These are phyloP conservation scores for Sipha flava DNA, from an alignment of 1,140 invertebrate genomes.

Conservation along the genomic window DNA sequence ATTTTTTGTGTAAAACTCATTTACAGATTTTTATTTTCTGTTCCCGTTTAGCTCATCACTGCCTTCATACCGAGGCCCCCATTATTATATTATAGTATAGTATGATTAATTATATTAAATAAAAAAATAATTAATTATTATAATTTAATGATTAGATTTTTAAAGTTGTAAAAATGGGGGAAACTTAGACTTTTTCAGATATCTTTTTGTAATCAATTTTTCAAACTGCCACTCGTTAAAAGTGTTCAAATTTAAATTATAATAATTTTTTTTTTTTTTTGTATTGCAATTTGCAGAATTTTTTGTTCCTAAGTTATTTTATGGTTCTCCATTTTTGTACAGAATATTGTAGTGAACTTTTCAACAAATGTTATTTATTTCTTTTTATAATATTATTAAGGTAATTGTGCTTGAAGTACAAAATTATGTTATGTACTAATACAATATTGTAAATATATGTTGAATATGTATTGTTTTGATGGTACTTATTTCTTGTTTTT, in stretches of 20 bases:
- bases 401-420: not conserved
- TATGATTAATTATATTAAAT: too few relatives aligned
- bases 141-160: not conserved
- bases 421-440: slow-evolving; percentile 23
- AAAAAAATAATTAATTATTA: not conserved
- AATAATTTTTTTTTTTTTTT: slow-evolving; percentile 14
- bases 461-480: slow-evolving; percentile 26
- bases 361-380: slow-evolving; percentile 23
- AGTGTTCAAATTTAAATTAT: slow-evolving; percentile 30
- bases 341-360: slow-evolving; percentile 20
- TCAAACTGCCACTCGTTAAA: slow-evolving; percentile 31
- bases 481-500: not conserved
- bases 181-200: slow-evolving; percentile 10
- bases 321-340: slow-evolving; percentile 14
- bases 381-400: slow-evolving; percentile 27
- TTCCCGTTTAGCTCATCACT: not conserved
- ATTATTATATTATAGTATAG: not conserved
- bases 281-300: slow-evolving; percentile 16
- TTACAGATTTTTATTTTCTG: not conserved
- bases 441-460: slow-evolving; percentile 13
- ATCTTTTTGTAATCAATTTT: slow-evolving; percentile 26
- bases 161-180: not conserved
- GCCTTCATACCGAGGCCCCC: slow-evolving; percentile 8
- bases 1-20: slow-evolving; percentile 7
- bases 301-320: slow-evolving; percentile 29